A percentile compares a stretch with the other conserved stretches of the same genome.
These are phyloP conservation scores for Sminthurinus aureus DNA, from an alignment of 2,888 invertebrate species.

Conservation along the genomic window DNA sequence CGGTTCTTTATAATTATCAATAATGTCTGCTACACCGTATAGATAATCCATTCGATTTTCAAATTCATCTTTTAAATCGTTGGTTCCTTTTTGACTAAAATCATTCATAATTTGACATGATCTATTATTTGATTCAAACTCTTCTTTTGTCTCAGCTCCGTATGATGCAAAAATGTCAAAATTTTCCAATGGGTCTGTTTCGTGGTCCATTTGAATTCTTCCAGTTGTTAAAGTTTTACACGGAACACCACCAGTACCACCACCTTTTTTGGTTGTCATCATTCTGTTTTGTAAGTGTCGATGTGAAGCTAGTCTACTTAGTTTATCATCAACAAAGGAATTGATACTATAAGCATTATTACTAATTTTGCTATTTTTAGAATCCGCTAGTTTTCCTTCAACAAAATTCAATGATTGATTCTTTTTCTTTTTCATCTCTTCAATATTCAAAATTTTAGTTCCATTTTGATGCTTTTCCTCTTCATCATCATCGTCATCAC, in stretches of 20 bases:
- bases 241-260: background rate
- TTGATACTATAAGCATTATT: background rate
- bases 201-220: background rate
- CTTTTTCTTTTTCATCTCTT: background rate
- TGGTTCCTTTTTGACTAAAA: background rate
- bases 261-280: background rate
- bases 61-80: background rate
- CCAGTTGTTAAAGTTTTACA: background rate
- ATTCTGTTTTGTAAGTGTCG: background rate
- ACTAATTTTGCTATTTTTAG: background rate
- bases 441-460: background rate
- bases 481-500: background rate
- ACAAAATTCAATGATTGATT: background rate
- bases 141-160: background rate
- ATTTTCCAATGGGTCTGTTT: constrained; percentile 1
- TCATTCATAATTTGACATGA: constrained; percentile 20
- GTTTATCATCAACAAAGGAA: too few relatives aligned
- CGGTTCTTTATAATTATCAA: constrained; percentile 5
- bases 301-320: background rate
- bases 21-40: constrained; percentile 16
- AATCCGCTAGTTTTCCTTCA: background rate
- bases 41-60: constrained; percentile 15
- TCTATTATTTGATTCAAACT: constrained; percentile 3
- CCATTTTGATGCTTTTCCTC: background rate
- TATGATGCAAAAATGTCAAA: background rate